Evolutionary conservation across 2,797 vertebrate species (phyloP), one percentile per base, ranked within the genome.

Genomic region (Hypotaenidia philippensis): DNA sequence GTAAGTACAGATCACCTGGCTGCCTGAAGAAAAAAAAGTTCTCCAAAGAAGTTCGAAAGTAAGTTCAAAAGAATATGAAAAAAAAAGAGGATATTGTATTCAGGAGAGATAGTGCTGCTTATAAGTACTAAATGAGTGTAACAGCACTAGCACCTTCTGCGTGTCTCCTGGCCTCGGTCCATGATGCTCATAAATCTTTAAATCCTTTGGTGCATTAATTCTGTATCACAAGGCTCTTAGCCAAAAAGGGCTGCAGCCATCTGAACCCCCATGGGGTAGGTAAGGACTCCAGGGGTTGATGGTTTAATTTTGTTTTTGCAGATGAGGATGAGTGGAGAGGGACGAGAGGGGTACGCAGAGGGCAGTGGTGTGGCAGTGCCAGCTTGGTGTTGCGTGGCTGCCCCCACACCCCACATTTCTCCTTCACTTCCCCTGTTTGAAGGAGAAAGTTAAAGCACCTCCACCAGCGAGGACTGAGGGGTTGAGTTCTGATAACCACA

Each of bases 351-450:
- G 32, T 72, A 32, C 0, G 0, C 27, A 23, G 76, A 45, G 72
- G 47, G 64, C 23, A 23, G 47, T 0, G 0, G 41, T 32, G 44
- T 3, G 5, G 45, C 4, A 31, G 74, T 25, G 45, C 18, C 1
- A 1, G 49, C n/a, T 38, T 59, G 57, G 31, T 2, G 2, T 13
- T 50, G 47, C n/a, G 55, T 55, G 32, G n/a, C 71, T 56, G 63
- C 18, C 8, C 81, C 89, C 2, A 0, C 50, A 23, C 69, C 65
- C 34, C 77, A 25, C 69, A 49, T 81, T 93, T 84, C 68, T 91
- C 64, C n/a, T 72, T 77, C 83, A 29, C 18, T 88, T 76, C 15
- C 6, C 13, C 38, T 38, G 5, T 56, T 63, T 41, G 8, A 90
- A 82, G 68, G 81, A 32, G 77, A 72, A 94, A 90, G 44, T 83